A percentile compares a stretch with the other conserved stretches of the same genome.
phyloP scores from a whole-genome alignment of 2,888 invertebrate genomes.

The Cybosia mesomella region DNA sequence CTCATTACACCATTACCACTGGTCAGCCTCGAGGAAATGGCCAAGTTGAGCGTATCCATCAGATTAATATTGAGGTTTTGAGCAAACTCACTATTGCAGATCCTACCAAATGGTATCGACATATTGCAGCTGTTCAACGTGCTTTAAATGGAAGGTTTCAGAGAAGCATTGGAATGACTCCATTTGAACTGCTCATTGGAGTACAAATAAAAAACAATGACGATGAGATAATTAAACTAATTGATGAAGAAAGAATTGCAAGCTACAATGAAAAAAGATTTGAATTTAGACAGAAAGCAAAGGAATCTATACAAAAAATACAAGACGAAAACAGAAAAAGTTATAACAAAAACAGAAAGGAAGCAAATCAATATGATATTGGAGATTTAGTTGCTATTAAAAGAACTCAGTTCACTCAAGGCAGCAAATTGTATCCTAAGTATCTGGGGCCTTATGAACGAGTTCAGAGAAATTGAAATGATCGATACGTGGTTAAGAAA shows the following conservation, averaged over 20 bases:
- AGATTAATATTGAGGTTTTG: constrained; percentile 29
- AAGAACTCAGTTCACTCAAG: constrained; percentile 42
- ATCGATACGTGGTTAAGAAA: constrained; percentile 1
- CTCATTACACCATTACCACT: constrained; percentile 15
- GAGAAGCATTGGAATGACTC: constrained; percentile 37
- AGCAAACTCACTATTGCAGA: constrained; percentile 35
- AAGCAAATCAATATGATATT: constrained; percentile 27
- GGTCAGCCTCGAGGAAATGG: constrained; percentile 22
- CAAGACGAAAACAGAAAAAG: constrained; percentile 29
- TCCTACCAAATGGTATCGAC: constrained; percentile 24
- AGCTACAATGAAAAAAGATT: constrained; percentile 20
- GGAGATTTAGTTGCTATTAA: constrained; percentile 49
- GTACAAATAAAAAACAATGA: constrained; percentile 36
- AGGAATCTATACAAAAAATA: constrained; percentile 23
- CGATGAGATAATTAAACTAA: constrained; percentile 36
- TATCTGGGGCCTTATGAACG: no score
- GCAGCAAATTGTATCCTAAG: constrained; percentile 31
- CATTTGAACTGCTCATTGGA: constrained; percentile 35
- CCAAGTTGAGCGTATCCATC: constrained; percentile 19
- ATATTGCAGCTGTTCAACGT: constrained; percentile 18
- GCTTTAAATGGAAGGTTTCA: constrained; percentile 41
- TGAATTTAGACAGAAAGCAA: constrained; percentile 12
- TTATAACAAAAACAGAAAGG: constrained; percentile 44
- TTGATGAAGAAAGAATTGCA: constrained; percentile 44
- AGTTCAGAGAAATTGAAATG: neutral